Evolutionary conservation across 1,140 invertebrate genomes (phyloP).

Genomic region (Ruditapes philippinarum): DNA sequence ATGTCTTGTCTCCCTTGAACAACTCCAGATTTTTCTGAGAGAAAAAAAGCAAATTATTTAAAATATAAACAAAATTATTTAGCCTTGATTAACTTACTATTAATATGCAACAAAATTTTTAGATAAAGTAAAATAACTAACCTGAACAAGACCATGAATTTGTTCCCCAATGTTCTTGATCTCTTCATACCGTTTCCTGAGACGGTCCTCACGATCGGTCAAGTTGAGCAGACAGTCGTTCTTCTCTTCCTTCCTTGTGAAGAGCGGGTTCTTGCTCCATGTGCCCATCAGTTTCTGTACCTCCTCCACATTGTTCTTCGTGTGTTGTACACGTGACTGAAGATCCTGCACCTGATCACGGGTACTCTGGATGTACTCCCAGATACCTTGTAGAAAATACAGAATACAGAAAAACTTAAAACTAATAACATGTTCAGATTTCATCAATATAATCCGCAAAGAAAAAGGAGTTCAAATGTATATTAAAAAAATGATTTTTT

Average conservation of each 20-base stretch:
- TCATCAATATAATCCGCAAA: too few species aligned
- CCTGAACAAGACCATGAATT: conserved; percentile 91
- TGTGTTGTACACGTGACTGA: conserved; percentile 92
- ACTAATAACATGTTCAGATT: too few species aligned
- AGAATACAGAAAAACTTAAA: too few species aligned
- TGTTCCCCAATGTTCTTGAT: conserved; percentile 91
- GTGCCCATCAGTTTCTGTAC: conserved; percentile 92
- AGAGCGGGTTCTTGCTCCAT: conserved; percentile 94
- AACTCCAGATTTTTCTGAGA: conserved; percentile 92
- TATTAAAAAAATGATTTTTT: too few species aligned
- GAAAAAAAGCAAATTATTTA: too few species aligned
- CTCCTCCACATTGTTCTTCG: conserved; percentile 94
- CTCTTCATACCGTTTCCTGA: conserved; percentile 91
- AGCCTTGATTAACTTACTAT: too few species aligned
- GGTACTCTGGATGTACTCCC: conserved; percentile 93
- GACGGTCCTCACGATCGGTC: conserved; percentile 93
- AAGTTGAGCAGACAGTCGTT: conserved; percentile 93
- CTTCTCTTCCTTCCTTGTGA: conserved; percentile 93
- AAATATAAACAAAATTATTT: too few species aligned
- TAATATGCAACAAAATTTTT: too few species aligned
- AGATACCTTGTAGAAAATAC: conserved; percentile 89
- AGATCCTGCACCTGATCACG: conserved; percentile 92
- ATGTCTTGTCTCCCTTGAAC: conserved; percentile 91
- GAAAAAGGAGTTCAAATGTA: too few species aligned
- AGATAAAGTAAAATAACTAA: too few species aligned